Evolutionary conservation across 1,140 invertebrate genomes (phyloP).

Genomic region (Conus betulinus): DNA sequence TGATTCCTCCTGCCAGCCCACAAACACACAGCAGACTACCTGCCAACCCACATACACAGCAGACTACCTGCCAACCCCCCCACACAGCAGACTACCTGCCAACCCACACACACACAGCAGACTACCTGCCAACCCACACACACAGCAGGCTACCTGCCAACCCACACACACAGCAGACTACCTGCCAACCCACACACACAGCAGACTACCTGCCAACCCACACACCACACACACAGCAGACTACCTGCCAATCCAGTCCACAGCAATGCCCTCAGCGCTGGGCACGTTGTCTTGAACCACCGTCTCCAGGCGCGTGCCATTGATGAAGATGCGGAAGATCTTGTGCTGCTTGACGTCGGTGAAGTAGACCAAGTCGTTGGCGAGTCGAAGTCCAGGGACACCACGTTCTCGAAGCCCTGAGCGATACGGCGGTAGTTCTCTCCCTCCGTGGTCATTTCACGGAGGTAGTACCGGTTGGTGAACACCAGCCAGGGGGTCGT

Average conservation of each 20-base stretch:
- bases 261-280: conserved; percentile 95
- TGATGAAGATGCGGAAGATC: conserved; percentile 81
- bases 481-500: conserved; percentile 95
- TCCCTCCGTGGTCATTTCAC: conserved; percentile 95
- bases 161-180: too few relatives aligned
- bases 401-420: conserved; percentile 97
- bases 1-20: too few relatives aligned
- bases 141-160: too few relatives aligned
- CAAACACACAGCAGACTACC: too few relatives aligned
- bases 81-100: too few relatives aligned
- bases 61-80: too few relatives aligned
- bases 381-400: conserved; percentile 95
- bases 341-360: conserved; percentile 94
- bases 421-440: conserved; percentile 90
- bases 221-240: too few relatives aligned
- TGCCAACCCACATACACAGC: too few relatives aligned
- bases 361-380: conserved; percentile 91
- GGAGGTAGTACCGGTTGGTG: conserved; percentile 98
- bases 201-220: too few relatives aligned
- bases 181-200: too few relatives aligned
- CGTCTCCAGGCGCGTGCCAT: conserved; percentile 81
- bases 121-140: too few relatives aligned
- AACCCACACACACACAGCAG: too few relatives aligned
- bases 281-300: conserved; percentile 95
- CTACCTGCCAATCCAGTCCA: conserved; percentile 93